These are phyloP conservation scores for Drosophila chauvacae DNA, from an alignment of 1,140 invertebrate genomes.

Conservation along the genomic window DNA sequence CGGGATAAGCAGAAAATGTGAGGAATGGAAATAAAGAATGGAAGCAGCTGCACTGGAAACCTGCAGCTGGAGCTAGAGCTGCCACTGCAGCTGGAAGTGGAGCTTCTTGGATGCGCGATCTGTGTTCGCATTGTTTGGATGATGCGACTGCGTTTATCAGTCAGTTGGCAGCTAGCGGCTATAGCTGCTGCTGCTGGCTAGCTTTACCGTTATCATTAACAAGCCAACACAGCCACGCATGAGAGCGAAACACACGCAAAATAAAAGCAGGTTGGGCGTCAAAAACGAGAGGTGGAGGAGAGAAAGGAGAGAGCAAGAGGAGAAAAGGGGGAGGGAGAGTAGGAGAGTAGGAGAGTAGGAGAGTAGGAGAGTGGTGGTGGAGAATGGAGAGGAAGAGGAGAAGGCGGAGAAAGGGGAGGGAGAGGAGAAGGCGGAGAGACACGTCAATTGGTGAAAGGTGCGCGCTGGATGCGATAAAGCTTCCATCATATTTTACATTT, in stretches of 20 bases:
- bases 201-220: slow-evolving; percentile 77
- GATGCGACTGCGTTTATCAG: slow-evolving; percentile 71
- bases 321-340: neutral
- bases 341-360: neutral
- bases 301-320: slow-evolving; percentile 14
- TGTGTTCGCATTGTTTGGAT: slow-evolving; percentile 69
- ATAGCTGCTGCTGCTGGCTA: slow-evolving; percentile 20
- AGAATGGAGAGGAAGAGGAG: neutral
- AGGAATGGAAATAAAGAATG: neutral
- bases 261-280: slow-evolving; percentile 44
- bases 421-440: slow-evolving; percentile 2
- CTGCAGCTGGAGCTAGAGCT: neutral
- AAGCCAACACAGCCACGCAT: slow-evolving; percentile 60
- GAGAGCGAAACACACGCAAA: slow-evolving; percentile 63
- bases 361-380: neutral
- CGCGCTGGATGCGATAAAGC: slow-evolving; percentile 65
- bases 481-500: slow-evolving; percentile 80
- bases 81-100: neutral
- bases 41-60: slow-evolving; percentile 38
- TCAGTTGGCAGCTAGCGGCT: slow-evolving; percentile 18
- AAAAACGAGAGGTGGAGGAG: slow-evolving; percentile 1
- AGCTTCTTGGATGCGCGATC: slow-evolving; percentile 16
- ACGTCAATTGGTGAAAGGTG: slow-evolving; percentile 71
- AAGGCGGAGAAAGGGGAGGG: neutral
- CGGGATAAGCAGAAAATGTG: neutral